Evolutionary conservation across 2,888 invertebrate species (phyloP), one percentile per base, ranked within the genome.

Genomic region (Polyommatus icarus): DNA sequence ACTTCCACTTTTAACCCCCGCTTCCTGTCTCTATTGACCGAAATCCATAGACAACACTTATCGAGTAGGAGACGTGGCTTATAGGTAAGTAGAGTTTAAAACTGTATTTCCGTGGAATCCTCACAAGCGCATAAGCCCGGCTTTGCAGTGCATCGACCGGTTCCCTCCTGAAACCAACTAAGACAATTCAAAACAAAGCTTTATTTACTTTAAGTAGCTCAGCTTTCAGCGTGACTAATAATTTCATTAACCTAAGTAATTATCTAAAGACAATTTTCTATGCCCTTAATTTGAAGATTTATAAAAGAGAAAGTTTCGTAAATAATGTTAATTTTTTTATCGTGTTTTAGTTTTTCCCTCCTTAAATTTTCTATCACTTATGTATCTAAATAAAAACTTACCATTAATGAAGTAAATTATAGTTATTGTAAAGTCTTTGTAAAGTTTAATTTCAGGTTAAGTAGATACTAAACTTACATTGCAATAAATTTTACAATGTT

Each of bases 81-180:
- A 72, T 54, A 75, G 50, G 29, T 29, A 29, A 20, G 75, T 15
- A 50, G 75, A 54, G 75, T 75, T 91, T 93, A 93, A 93, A 94
- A 92, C 89, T 90, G 93, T 93, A 92, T 93, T 93, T 93, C 92
- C 93, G 92, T 91, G 89, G 94, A 94, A 94, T 93, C 93, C 94
- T 91, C 92, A 93, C 92, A 92, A 93, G 91, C 92, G 90, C 88
- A 88, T 90, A 91, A 93, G 92, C 90, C 90, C 90, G 92, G 92
- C 91, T 92, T 91, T 87, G 89, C 89, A 91, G 94, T 92, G 91
- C 94, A 89, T 88, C 88, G 93, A 93, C 93, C 87, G 83, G 83
- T 83, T 84, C 87, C 85, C 89, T 89, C 88, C 89, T 89, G 89
- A 89, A 85, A 86, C 82, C 84, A 82, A 81, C 84, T 84, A 86